phyloP scores from a whole-genome alignment of 2,888 invertebrate species.

The Hyles lineata region DNA sequence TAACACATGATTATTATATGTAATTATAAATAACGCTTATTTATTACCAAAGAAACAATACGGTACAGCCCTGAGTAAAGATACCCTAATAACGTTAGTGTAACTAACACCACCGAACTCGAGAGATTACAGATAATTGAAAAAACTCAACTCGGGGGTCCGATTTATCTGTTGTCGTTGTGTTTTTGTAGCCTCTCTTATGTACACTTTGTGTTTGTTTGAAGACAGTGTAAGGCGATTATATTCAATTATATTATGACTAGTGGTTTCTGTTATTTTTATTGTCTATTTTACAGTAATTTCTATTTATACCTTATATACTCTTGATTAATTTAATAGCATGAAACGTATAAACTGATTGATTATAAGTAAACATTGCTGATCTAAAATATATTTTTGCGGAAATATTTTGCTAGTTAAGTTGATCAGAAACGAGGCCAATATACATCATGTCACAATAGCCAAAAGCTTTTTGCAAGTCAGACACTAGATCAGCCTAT shows the following conservation, averaged over 20 bases:
- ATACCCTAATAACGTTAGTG: conserved; percentile 50
- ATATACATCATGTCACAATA: too few species aligned
- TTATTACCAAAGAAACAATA: neutral
- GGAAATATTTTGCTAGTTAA: too few species aligned
- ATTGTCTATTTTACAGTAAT: too few species aligned
- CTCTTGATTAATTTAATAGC: too few species aligned
- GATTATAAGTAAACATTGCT: too few species aligned
- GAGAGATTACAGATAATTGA: conserved; percentile 65
- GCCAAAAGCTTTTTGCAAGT: too few species aligned
- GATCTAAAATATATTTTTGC: too few species aligned
- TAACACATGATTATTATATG: neutral
- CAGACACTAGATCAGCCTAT: too few species aligned
- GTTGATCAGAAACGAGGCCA: too few species aligned
- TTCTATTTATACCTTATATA: too few species aligned
- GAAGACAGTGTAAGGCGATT: neutral
- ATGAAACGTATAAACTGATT: too few species aligned
- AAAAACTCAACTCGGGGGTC: conserved; percentile 53
- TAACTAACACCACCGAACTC: conserved; percentile 68
- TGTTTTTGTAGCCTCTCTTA: conserved; percentile 18
- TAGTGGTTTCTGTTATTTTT: too few species aligned
- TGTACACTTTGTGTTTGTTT: neutral
- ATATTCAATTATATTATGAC: neutral
- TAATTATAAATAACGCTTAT: neutral
- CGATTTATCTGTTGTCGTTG: conserved; percentile 40
- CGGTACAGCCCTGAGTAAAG: conserved; percentile 21